Evolutionary conservation across 2,888 invertebrate species (phyloP).

Genomic region (Plebejus melissa): DNA sequence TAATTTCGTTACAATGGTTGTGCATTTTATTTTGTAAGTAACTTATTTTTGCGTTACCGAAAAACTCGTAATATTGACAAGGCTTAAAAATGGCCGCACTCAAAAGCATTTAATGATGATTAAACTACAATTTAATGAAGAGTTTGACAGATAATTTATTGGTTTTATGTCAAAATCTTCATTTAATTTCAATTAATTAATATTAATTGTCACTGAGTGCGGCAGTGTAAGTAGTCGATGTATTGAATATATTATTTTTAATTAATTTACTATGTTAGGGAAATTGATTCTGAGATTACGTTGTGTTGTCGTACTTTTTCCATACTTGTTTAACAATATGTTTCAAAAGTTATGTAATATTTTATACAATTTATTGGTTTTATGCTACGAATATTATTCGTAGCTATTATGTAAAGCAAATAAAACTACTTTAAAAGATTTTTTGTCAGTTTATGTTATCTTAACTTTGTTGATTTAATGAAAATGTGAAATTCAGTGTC

Average conservation of each 20-base stretch:
- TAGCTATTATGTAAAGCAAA: not conserved
- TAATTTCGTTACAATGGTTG: conserved; percentile 7
- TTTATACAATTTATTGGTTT: not conserved
- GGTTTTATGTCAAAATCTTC: too few relatives aligned
- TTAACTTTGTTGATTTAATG: too few relatives aligned
- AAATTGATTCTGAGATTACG: not conserved
- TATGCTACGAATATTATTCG: not conserved
- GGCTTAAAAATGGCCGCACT: not conserved
- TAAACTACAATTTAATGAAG: too few relatives aligned
- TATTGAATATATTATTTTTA: not conserved
- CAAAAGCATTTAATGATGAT: too few relatives aligned
- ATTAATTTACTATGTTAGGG: not conserved
- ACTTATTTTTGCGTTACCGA: not conserved
- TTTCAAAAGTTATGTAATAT: not conserved
- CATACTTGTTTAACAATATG: not conserved
- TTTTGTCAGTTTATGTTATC: not conserved
- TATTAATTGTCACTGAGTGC: too few relatives aligned
- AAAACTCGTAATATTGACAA: not conserved
- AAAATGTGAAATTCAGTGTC: too few relatives aligned
- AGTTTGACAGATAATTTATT: too few relatives aligned
- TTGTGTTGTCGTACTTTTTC: not conserved
- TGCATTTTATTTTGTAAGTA: conserved; percentile 8
- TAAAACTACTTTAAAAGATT: not conserved
- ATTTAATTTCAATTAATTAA: too few relatives aligned
- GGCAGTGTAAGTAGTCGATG: not conserved